Conservation (phyloP, 2,797 vertebrate genomes). For the Babyrousa celebensis region DNA sequence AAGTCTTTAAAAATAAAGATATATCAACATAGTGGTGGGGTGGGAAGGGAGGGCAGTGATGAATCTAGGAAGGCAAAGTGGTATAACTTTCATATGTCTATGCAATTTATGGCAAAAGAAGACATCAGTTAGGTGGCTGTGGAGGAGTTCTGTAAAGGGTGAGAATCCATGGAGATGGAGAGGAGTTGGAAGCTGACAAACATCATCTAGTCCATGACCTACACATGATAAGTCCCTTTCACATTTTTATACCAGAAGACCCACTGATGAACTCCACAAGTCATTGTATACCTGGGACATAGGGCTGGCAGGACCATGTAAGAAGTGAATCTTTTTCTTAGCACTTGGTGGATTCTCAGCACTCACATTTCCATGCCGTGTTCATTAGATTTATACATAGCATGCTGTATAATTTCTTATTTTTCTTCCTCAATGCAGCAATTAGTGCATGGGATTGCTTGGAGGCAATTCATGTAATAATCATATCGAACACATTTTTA, state of each 20-base stretch:
- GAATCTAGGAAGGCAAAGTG: background rate
- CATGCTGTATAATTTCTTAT: background rate
- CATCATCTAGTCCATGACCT: background rate
- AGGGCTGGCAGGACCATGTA: background rate
- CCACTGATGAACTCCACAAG: background rate
- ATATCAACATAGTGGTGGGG: fast-evolving
- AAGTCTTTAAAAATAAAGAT: background rate
- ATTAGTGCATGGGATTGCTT: background rate
- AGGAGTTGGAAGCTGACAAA: background rate
- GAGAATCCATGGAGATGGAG: background rate
- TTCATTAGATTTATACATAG: background rate
- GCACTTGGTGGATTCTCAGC: background rate
- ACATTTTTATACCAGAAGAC: background rate
- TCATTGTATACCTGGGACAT: background rate
- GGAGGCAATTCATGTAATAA: background rate
- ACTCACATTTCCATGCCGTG: background rate
- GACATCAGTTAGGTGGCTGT: no score
- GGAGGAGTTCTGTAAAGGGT: background rate
- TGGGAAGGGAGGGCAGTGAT: background rate
- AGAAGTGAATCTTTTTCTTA: background rate
- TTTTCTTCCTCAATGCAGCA: background rate
- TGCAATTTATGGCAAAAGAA: background rate
- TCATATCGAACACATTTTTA: background rate
- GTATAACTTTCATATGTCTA: background rate
- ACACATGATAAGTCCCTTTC: background rate